Evolutionary conservation across 2,797 vertebrate genomes (phyloP), one percentile per base, ranked within the genome.

Genomic region (Liasis olivaceus): DNA sequence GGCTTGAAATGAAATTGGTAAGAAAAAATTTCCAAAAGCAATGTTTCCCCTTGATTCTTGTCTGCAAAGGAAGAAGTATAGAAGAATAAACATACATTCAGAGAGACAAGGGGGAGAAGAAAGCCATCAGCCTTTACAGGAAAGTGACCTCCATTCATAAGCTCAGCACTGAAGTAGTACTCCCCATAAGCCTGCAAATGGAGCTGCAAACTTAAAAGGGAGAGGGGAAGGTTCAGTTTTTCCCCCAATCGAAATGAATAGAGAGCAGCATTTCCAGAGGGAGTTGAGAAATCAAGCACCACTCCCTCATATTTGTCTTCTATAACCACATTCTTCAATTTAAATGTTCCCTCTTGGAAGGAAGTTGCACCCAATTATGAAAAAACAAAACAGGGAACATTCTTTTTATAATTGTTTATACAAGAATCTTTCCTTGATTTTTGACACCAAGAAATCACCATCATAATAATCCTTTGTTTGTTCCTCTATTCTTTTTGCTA

Each of bases 401-500:
- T 95, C 59, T 89, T 91, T 72, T 85, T 59, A 72, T 72, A 93
- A 95, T 91, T 90, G 91, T 94, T 95, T 84, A 90, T 84, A 91
- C 26, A 87, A 72, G 84, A 95, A 87, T 3, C 12, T 87, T 93
- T 93, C 93, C 17, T 91, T 89, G 89, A 31, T 69, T 81, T 63
- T 72, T 72, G 60, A 91, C 93, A 88, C 91, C 94, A 89, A 94
- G 90, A 93, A 95, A 91, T 59, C 26, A 92, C 87, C 93, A 77
- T 66, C 69, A 90, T 47, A 90, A 62, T 87, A 92, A 28, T 8
- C 90, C 93, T 92, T 94, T 93, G 85, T 93, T 94, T 95, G 91
- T 94, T 85, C 93, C 17, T 91, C 86, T 91, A 91, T 95, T 94
- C 72, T 60, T 91, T 90, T 63, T 1, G 69, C 51, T 89, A 90